phyloP scores from a whole-genome alignment of 2,888 invertebrate genomes.

The Trimorus sp. region DNA sequence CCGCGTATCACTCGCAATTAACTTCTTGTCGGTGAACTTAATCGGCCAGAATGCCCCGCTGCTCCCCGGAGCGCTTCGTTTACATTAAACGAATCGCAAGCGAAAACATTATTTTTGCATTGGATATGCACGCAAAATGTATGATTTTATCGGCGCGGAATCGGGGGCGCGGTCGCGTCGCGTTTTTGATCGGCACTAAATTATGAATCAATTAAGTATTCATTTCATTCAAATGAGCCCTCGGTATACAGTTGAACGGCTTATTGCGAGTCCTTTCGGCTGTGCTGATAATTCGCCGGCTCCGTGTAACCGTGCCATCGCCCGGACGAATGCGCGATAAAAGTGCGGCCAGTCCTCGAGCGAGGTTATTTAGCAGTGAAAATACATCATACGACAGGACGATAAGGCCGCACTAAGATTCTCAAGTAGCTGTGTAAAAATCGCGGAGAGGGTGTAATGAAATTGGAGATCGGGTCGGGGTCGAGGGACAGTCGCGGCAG shows the following conservation, averaged over 20 bases:
- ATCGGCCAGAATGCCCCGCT: neutral
- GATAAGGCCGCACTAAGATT: no score
- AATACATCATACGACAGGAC: no score
- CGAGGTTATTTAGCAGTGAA: no score
- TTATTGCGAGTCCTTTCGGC: slow-evolving; percentile 30
- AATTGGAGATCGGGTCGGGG: no score
- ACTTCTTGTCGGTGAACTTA: slow-evolving; percentile 29
- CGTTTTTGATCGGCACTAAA: slow-evolving; percentile 53
- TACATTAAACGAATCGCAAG: neutral
- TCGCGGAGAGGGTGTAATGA: no score
- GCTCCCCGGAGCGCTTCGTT: neutral
- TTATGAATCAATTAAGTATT: slow-evolving; percentile 60
- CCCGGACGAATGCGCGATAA: no score
- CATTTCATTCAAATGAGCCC: slow-evolving; percentile 45
- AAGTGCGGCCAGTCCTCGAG: no score
- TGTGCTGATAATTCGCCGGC: slow-evolving; percentile 10
- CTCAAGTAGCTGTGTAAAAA: no score
- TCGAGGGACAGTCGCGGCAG: no score
- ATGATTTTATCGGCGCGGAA: slow-evolving; percentile 28
- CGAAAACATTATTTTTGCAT: slow-evolving; percentile 31
- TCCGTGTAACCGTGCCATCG: no score
- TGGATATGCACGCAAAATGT: slow-evolving; percentile 24
- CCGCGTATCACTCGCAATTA: slow-evolving; percentile 50
- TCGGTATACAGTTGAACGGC: slow-evolving; percentile 30
- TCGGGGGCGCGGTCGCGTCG: slow-evolving; percentile 34